Evolutionary conservation across 2,797 vertebrate genomes (phyloP).

Genomic region (Ibycter americanus): DNA sequence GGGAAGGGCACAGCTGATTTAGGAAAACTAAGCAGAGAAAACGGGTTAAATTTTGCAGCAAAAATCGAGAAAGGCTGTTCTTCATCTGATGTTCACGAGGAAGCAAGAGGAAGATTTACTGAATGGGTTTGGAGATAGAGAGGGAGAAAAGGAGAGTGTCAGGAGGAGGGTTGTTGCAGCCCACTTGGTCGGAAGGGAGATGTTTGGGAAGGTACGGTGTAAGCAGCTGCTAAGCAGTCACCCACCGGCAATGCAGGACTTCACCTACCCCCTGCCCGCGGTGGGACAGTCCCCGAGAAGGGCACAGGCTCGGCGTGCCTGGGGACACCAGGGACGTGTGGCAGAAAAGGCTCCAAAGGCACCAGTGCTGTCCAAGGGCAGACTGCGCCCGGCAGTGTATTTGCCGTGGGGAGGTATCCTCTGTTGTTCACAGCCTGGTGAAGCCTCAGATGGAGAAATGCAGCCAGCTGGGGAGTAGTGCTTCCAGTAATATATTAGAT

Average conservation of each 20-base stretch:
- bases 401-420: neutral
- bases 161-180: neutral
- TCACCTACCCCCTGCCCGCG: accelerated
- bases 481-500: neutral
- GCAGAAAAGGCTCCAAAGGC: neutral
- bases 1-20: neutral
- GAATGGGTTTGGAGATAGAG: neutral
- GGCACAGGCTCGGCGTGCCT: accelerated
- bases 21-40: neutral
- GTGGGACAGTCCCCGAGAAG: neutral
- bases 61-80: neutral
- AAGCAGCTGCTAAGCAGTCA: neutral
- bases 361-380: neutral
- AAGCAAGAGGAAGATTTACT: neutral
- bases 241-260: neutral
- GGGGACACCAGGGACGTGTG: accelerated
- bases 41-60: neutral
- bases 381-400: accelerated
- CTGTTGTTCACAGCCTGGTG: neutral
- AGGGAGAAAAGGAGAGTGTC: neutral
- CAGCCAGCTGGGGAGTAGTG: neutral
- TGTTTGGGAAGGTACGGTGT: neutral
- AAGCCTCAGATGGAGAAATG: neutral
- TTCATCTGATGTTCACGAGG: neutral
- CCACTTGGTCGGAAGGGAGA: neutral